Base-by-base conservation (phyloP, 2,797 vertebrate genomes). In the Takifugu rubripes region DNA sequence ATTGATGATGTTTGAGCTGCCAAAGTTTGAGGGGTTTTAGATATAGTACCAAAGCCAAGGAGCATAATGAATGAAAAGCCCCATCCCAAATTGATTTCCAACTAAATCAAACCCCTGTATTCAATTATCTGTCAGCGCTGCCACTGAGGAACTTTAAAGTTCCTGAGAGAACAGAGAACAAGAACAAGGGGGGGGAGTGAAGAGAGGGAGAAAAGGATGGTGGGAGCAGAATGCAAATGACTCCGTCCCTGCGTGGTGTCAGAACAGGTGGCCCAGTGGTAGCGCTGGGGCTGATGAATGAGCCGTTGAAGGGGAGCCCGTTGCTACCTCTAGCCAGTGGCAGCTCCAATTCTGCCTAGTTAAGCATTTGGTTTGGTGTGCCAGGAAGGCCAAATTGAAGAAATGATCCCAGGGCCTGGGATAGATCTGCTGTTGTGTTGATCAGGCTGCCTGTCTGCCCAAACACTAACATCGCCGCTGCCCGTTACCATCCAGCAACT, bases 31-130 rank as follows among this genome's bases (percentile, higher is more conserved):
- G 82, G 87, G 81, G 86, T 90, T 89, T 84, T 79, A 87, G 84
- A 88, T 64, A 63, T 75, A 64, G 66, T 61, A 76, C 81, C 82
- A 79, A 86, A 88, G 88, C 85, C 82, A 86, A 87, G 79, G 68
- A 84, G 84, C 77, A 81, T 87, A 89, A 91, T 90, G 87, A 90
- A 89, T 88, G 84, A 89, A 89, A 90, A 90, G 84, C 87, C 81
- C 84, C 82, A 84, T 88, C 83, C 84, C 87, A 89, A 89, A 91
- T 91, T 90, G 85, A 90, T 90, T 90, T 90, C 77, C 84, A 84
- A 85, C 84, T 84, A 85, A 90, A 90, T 89, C 89, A 89, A 88
- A 89, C 76, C 83, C 79, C 62, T 61, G 71, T 83, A 89, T 89
- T 91, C 86, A 90, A 88, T 90, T 89, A 87, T 88, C 81, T 83